A percentile compares a stretch with the other conserved stretches of the same genome.
phyloP scores from a whole-genome alignment of 2,113 vertebrate genomes.

The Bos javanicus region DNA sequence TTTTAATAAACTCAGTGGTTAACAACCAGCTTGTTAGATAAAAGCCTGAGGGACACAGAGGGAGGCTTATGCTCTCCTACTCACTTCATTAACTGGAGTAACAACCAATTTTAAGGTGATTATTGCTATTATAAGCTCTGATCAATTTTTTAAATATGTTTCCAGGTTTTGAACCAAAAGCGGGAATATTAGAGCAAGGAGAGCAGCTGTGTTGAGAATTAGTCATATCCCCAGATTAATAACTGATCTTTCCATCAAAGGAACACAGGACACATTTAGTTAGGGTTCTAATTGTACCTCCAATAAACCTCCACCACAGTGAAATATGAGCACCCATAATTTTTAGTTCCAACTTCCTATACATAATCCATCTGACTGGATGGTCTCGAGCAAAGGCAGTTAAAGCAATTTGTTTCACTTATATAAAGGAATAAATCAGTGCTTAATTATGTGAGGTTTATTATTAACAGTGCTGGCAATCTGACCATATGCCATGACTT shows the following conservation, averaged over 20 bases:
- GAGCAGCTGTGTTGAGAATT: constrained; percentile 82
- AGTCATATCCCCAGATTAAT: constrained; percentile 83
- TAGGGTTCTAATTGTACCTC: constrained; percentile 85
- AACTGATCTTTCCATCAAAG: constrained; percentile 84
- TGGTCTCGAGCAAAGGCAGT: constrained; percentile 79
- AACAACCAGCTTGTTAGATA: constrained; percentile 76
- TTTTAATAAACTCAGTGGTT: constrained; percentile 70
- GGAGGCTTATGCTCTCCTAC: constrained; percentile 73
- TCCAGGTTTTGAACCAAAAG: constrained; percentile 78
- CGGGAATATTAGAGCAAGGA: constrained; percentile 73
- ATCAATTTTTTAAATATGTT: constrained; percentile 83
- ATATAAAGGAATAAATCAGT: constrained; percentile 84
- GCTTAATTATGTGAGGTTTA: constrained; percentile 86
- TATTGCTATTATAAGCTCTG: constrained; percentile 83
- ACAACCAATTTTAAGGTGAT: constrained; percentile 87
- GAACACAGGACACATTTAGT: constrained; percentile 82
- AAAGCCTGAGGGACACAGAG: constrained; percentile 74
- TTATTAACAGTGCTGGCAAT: constrained; percentile 84
- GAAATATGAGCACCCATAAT: constrained; percentile 83
- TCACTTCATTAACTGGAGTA: constrained; percentile 81
- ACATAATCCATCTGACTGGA: constrained; percentile 83
- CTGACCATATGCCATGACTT: constrained; percentile 87
- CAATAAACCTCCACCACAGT: constrained; percentile 80
- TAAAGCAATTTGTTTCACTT: constrained; percentile 87
- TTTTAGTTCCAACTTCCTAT: constrained; percentile 84